A percentile compares a stretch with the other conserved stretches of the same genome.
Conservation (phyloP, 1,140 invertebrate species). For the Polyergus mexicanus region DNA sequence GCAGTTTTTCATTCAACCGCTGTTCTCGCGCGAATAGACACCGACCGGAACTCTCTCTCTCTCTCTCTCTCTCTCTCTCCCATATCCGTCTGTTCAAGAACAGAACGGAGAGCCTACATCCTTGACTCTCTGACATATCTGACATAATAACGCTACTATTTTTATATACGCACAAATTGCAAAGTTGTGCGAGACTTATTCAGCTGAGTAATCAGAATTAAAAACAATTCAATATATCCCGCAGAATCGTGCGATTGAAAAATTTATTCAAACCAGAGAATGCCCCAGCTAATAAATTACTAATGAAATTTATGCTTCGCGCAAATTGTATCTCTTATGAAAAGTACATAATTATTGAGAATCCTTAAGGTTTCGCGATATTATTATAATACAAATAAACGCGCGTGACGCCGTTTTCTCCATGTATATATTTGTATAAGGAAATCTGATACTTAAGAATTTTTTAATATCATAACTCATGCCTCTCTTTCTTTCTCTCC, state of each 20-base stretch:
- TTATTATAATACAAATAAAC: background rate
- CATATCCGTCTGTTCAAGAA: slow-evolving; percentile 1
- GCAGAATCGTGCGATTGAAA: background rate
- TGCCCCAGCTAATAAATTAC: background rate
- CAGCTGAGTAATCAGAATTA: background rate
- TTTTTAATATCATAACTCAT: slow-evolving; percentile 2
- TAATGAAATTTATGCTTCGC: background rate
- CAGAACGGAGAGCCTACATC: background rate
- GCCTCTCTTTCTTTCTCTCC: no score
- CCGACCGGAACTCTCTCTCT: slow-evolving; percentile 6
- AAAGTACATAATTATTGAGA: slow-evolving; percentile 18
- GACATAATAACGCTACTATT: slow-evolving; percentile 10
- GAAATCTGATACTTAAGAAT: background rate
- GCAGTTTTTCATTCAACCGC: slow-evolving; percentile 49
- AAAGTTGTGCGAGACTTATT: background rate
- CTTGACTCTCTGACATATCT: slow-evolving; percentile 28
- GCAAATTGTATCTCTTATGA: background rate
- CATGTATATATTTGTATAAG: background rate
- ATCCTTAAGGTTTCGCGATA: background rate
- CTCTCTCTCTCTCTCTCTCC: no score
- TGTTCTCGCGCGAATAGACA: slow-evolving; percentile 32
- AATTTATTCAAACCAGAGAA: background rate
- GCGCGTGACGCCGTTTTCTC: background rate
- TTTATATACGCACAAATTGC: background rate
- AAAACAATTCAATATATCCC: background rate